Percentiles rank a stretch among this genome's conserved stretches.
Conservation (phyloP, 2,797 vertebrate species). For the Channallabes apus region DNA sequence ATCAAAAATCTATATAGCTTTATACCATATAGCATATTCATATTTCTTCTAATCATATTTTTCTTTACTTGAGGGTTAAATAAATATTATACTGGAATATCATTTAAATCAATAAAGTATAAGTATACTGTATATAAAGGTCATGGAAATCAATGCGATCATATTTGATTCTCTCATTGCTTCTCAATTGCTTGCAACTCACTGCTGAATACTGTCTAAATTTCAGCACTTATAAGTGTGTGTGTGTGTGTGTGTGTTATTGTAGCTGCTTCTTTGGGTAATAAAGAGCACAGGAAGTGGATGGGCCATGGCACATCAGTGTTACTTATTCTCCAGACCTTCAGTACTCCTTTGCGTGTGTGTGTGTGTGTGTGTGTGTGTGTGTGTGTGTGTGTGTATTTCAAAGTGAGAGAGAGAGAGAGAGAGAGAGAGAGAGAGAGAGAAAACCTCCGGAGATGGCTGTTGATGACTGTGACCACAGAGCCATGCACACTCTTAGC, state of each 20-base stretch:
- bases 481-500: conserved; percentile 67
- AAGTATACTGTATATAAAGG: too few species aligned
- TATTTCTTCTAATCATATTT: not conserved
- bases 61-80: not conserved
- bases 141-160: not conserved
- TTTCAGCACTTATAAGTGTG: not conserved
- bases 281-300: conserved; percentile 72
- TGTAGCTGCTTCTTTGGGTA: conserved; percentile 69
- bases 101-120: too few species aligned
- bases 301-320: conserved; percentile 26
- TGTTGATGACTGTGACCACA: conserved; percentile 64
- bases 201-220: too few species aligned
- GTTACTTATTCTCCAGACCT: conserved; percentile 30
- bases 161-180: not conserved
- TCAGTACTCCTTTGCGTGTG: not conserved
- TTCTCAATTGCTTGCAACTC: too few species aligned
- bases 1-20: not conserved
- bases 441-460: conserved; percentile 77
- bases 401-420: conserved; percentile 73
- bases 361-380: not conserved
- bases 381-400: not conserved
- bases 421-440: conserved; percentile 59
- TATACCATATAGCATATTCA: not conserved
- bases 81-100: not conserved
- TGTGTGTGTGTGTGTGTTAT: too few species aligned